Base-by-base conservation (phyloP, 2,888 invertebrate genomes). In the Ophraella communa region DNA sequence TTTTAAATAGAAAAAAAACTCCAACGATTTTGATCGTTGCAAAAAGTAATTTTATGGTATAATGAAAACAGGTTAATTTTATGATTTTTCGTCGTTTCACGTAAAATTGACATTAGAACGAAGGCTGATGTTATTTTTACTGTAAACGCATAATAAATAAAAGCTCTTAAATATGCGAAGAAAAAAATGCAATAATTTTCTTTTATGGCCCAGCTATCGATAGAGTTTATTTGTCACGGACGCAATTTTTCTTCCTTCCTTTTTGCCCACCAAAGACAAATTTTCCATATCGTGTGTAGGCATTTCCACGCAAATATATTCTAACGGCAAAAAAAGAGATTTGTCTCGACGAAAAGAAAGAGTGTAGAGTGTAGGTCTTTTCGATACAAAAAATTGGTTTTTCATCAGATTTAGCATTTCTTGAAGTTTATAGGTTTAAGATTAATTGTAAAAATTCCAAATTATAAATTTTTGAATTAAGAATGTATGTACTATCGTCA, bases 311-410 rank as follows among this genome's bases (percentile, higher is more conserved):
- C 17, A 45, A 56, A 45, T 45, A 45, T 56, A 56, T 33, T 11
- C 59, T 18, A 17, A 33, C 42, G 45, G 60, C 17, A 17, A 44
- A 61, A 65, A 62, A 56, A 24, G 58, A 54, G 53, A 57, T 65
- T 62, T 62, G 58, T 65, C 62, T 45, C 23, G 20, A n/a, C 14
- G 17, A n/a, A 11, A 23, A 20, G 24, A 8, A 23, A 14, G 23
- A 17, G 11, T 27, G 49, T 4, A 23, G 49, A 17, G 24, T 27
- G 49, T 8, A 4, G 17, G 24, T 49, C 10, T 49, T 49, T 49
- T 49, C 49, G 24, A 24, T 49, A 17, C 24, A 21, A 21, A 14
- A n/a, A 27, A 49, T 14, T 49, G 17, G 24, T 11, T 27, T 17
- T 23, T 27, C 17, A 24, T 24, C 24, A 27, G 14, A 27, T 27